These are phyloP conservation scores for Cydia splendana DNA, from an alignment of 1,140 invertebrate genomes.

Conservation along the genomic window DNA sequence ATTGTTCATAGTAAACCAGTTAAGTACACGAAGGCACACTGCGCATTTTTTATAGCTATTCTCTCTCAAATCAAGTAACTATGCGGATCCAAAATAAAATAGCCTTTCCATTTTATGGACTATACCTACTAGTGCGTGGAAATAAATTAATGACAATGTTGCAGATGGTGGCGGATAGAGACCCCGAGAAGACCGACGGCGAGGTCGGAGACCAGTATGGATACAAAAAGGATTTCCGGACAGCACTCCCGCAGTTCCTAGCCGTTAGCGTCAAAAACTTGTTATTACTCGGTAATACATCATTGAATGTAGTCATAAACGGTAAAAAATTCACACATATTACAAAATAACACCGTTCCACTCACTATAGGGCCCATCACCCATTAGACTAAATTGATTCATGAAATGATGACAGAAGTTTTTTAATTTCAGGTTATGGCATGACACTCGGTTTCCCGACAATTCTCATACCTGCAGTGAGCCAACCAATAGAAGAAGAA, in stretches of 20 bases:
- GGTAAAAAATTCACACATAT: too few species aligned
- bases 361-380: too few species aligned
- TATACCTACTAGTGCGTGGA: too few species aligned
- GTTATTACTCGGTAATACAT: slow-evolving; percentile 76
- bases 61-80: too few species aligned
- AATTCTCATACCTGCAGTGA: slow-evolving; percentile 86
- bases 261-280: slow-evolving; percentile 85
- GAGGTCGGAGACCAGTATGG: slow-evolving; percentile 44
- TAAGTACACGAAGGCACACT: too few species aligned
- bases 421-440: slow-evolving; percentile 81
- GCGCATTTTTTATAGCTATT: too few species aligned
- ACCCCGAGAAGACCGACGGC: slow-evolving; percentile 38
- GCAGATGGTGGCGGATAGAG: slow-evolving; percentile 42
- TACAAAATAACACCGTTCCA: too few species aligned
- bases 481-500: slow-evolving; percentile 72
- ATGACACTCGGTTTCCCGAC: slow-evolving; percentile 88
- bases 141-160: slow-evolving; percentile 14
- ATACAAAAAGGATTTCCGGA: slow-evolving; percentile 71
- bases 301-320: too few species aligned
- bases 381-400: too few species aligned
- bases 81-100: too few species aligned
- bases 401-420: neutral
- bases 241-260: slow-evolving; percentile 81
- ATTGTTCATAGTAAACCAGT: too few species aligned
- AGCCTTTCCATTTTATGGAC: too few species aligned